Base-by-base conservation (phyloP, 2,113 vertebrate genomes). In the Hydropotes inermis region DNA sequence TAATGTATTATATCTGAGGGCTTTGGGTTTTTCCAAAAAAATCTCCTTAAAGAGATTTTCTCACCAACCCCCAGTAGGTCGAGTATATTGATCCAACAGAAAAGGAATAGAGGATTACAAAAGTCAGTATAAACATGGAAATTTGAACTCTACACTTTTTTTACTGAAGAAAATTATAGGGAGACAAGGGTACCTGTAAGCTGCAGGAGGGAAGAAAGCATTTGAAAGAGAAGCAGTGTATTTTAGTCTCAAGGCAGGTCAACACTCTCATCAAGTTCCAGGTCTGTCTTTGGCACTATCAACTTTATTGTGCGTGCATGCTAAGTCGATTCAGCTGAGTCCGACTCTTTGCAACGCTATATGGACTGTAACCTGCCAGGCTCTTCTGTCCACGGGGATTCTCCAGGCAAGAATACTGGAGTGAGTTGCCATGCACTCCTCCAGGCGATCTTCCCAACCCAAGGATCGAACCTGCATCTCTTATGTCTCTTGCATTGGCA, bases 1-100 rank as follows among this genome's bases (percentile, higher is more conserved):
- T 95, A 96, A 97, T 97, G 96, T 98, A 91, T 96, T 97, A 67
- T 61, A 60, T 25, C n/a, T 92, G 86, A 30, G 16, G 10, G 50
- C 64, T 61, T 78, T 43, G 7, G 7, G n/a, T 23, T 70, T 70
- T 21, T 12, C 1, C 10, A 39, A 70, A 39, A 70, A 74, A 87
- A 94, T 64, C 43, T 94, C 55, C 88, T 95, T 45, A 23, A 47
- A 84, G 91, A 93, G 50, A 52, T 96, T 87, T 97, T 87, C 61
- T 60, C 82, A 47, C 91, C 74, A 92, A 54, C 50, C 70, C 78
- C 98, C 28, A 88, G 43, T 78, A 94, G 23, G 39, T 76, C 94
- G 28, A 52, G 21, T 55, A 79, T 15, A 70, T 23, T 84, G 57
- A 43, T 30, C 79, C 64, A 33, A 64, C 27, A 90, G 90, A 33